Evolutionary conservation across 2,888 invertebrate species (phyloP).

Genomic region (Mesorhabditis spiculigera): DNA sequence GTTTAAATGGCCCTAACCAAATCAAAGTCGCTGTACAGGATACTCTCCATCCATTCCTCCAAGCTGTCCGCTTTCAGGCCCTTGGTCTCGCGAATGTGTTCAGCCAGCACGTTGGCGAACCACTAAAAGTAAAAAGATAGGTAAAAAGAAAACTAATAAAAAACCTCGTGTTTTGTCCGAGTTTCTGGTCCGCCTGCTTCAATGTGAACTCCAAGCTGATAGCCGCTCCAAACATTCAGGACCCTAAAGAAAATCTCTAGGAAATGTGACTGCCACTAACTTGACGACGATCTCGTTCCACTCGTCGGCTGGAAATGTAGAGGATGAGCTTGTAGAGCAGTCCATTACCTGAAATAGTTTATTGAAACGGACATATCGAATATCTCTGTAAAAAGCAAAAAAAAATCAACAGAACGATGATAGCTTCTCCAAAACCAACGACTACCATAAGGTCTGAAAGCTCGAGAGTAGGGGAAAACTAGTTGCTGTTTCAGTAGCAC

Average conservation of each 20-base stretch:
- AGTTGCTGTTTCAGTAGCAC: too few species aligned
- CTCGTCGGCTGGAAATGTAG: neutral
- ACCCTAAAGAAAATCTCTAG: constrained; percentile 10
- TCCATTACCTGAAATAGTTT: neutral
- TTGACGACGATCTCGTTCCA: neutral
- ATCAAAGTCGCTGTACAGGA: constrained; percentile 43
- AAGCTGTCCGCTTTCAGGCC: constrained; percentile 41
- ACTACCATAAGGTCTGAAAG: neutral
- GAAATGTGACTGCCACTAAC: too few species aligned
- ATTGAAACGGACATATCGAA: neutral
- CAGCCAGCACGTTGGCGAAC: constrained; percentile 36
- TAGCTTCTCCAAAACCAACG: neutral
- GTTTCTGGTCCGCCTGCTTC: constrained; percentile 42
- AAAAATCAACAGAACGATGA: neutral
- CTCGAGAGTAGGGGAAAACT: neutral
- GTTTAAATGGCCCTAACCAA: constrained; percentile 13
- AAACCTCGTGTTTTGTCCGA: constrained; percentile 31
- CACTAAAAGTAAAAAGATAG: constrained; percentile 27
- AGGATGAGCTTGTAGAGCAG: neutral
- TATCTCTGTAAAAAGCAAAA: neutral
- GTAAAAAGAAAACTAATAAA: constrained; percentile 8
- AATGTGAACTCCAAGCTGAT: constrained; percentile 41
- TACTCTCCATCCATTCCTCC: constrained; percentile 42
- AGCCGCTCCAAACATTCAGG: constrained; percentile 36
- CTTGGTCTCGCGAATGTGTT: constrained; percentile 26